Percentiles rank a stretch among this genome's conserved stretches.
phyloP scores from a whole-genome alignment of 2,113 vertebrate species.

The Cololabis saira region DNA sequence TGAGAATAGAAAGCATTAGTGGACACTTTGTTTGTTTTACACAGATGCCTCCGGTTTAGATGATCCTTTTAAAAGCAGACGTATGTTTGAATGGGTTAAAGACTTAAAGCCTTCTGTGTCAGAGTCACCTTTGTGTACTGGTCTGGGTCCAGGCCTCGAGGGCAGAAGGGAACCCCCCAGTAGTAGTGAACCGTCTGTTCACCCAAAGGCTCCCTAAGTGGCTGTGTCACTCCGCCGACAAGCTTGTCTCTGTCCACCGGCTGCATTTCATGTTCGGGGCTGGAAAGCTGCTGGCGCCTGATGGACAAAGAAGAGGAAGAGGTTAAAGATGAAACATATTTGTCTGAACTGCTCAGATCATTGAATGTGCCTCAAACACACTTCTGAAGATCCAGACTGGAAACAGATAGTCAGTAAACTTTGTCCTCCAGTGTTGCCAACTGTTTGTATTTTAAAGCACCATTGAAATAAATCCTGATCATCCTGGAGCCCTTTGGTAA shows the following conservation, averaged over 20 bases:
- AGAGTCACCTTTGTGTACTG: conserved; percentile 86
- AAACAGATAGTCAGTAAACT: not conserved
- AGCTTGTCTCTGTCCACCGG: too few species aligned
- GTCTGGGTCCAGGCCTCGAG: conserved; percentile 89
- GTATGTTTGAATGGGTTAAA: too few species aligned
- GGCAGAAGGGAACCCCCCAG: conserved; percentile 97
- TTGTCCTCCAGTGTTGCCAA: too few species aligned
- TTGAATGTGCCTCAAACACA: not conserved
- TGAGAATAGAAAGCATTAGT: too few species aligned
- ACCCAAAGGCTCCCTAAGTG: conserved; percentile 13
- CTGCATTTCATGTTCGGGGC: conserved; percentile 1
- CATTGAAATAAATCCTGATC: too few species aligned
- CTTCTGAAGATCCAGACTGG: not conserved
- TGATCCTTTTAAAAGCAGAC: too few species aligned
- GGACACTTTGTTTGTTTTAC: too few species aligned
- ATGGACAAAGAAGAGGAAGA: conserved; percentile 9
- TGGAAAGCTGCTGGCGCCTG: not conserved
- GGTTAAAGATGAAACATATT: not conserved
- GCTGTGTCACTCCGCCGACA: too few species aligned
- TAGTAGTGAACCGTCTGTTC: conserved; percentile 87
- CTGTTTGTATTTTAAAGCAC: too few species aligned
- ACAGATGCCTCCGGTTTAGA: too few species aligned
- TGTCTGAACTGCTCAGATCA: not conserved
- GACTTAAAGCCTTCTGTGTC: not conserved
- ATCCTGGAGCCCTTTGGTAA: too few species aligned